These are phyloP conservation scores for Gortyna flavago DNA, from an alignment of 2,888 invertebrate species.

Conservation along the genomic window DNA sequence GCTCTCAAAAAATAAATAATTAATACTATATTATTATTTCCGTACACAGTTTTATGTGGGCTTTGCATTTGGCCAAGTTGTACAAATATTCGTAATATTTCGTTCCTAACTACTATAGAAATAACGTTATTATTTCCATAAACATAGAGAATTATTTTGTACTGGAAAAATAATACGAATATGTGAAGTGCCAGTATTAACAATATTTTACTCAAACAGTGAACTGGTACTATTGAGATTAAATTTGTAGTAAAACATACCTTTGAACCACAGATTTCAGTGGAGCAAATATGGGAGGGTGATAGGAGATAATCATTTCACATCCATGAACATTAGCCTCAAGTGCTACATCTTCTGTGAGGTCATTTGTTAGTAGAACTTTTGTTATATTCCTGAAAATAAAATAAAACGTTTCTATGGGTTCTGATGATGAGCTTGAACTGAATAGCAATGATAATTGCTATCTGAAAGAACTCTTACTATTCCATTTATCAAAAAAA, in stretches of 20 bases:
- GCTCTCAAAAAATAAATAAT: too few relatives aligned
- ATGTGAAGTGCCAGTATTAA: neutral
- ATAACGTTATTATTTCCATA: neutral
- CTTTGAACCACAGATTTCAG: conserved; percentile 95
- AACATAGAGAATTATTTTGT: neutral
- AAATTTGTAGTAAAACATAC: conserved; percentile 78
- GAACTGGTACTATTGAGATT: neutral
- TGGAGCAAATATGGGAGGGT: conserved; percentile 98
- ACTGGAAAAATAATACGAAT: neutral
- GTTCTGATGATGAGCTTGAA: neutral
- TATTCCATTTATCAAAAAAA: neutral
- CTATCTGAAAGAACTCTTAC: neutral
- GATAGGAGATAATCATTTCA: conserved; percentile 97
- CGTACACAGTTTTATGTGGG: neutral
- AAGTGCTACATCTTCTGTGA: conserved; percentile 95
- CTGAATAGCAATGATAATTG: neutral
- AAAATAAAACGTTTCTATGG: neutral
- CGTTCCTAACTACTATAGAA: neutral
- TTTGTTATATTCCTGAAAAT: conserved; percentile 89
- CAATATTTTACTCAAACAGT: neutral
- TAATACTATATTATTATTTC: neutral
- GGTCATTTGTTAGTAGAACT: conserved; percentile 96
- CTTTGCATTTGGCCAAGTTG: neutral
- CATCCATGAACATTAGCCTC: conserved; percentile 93
- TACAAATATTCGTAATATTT: neutral